These are phyloP conservation scores for Brenthis daphne DNA, from an alignment of 2,888 invertebrate species.

Conservation along the genomic window DNA sequence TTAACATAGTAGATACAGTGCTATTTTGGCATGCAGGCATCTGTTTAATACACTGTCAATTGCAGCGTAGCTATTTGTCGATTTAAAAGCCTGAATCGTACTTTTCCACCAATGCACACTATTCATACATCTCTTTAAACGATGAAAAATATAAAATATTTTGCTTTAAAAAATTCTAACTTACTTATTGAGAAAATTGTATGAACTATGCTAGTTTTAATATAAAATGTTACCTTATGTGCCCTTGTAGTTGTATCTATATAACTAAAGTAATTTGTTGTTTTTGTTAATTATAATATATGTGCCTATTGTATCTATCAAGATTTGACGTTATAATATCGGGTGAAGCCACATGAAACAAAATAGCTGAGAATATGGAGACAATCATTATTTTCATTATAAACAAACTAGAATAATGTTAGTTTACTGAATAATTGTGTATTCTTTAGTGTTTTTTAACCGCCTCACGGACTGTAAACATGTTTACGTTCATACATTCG, in stretches of 20 bases:
- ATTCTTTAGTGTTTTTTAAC: constrained; percentile 66
- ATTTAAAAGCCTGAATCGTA: constrained; percentile 70
- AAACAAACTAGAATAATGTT: constrained; percentile 2
- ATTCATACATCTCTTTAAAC: constrained; percentile 42
- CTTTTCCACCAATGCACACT: constrained; percentile 63
- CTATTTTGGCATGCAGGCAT: constrained; percentile 75
- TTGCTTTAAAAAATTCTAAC: not conserved
- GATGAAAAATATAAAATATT: constrained; percentile 23
- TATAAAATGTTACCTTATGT: no score
- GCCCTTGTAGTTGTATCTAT: no score
- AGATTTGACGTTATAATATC: no score
- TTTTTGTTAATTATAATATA: no score
- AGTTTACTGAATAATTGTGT: constrained; percentile 57
- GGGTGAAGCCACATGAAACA: not conserved
- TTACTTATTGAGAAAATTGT: no score
- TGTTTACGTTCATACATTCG: constrained; percentile 69
- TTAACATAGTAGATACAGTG: constrained; percentile 49
- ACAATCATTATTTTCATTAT: not conserved
- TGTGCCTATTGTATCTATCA: no score
- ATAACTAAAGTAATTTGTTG: no score
- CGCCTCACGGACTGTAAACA: constrained; percentile 69
- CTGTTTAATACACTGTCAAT: constrained; percentile 81
- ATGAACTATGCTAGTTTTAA: no score
- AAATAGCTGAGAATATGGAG: not conserved
- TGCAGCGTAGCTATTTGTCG: constrained; percentile 79